Conservation (phyloP, 2,113 vertebrate genomes). For the Labrus mixtus region DNA sequence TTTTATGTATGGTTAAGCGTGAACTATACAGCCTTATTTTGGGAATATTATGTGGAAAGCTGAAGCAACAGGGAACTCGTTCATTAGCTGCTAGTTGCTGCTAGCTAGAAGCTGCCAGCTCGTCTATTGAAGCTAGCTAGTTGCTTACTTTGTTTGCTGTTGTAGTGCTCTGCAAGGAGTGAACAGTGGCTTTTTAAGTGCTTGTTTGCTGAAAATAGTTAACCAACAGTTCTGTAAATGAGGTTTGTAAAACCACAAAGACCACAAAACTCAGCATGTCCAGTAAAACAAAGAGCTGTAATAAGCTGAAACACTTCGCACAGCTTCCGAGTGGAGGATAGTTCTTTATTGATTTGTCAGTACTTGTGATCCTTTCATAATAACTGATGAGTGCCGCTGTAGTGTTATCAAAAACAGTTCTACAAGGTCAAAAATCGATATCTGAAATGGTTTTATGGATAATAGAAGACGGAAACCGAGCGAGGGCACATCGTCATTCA, state of each 20-base stretch:
- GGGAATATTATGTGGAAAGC: no score
- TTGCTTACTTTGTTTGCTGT: background rate
- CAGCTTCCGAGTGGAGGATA: no score
- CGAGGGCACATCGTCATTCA: background rate
- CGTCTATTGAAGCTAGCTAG: background rate
- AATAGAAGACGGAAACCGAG: background rate
- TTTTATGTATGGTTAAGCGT: no score
- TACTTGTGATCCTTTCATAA: no score
- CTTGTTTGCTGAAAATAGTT: background rate
- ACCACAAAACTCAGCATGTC: background rate
- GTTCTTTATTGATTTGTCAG: no score
- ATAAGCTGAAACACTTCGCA: no score
- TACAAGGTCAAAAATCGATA: background rate
- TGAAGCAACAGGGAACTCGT: no score
- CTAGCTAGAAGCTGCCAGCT: no score
- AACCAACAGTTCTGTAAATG: background rate
- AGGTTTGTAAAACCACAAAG: background rate
- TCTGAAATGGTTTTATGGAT: background rate
- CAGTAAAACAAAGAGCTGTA: no score
- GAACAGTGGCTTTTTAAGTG: background rate
- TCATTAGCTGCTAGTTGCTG: no score
- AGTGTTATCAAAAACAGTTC: background rate
- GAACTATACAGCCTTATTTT: no score
- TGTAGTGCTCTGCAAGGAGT: background rate
- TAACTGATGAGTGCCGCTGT: no score